These are phyloP conservation scores for Gadus macrocephalus DNA, from an alignment of 2,113 vertebrate genomes.

Conservation along the genomic window DNA sequence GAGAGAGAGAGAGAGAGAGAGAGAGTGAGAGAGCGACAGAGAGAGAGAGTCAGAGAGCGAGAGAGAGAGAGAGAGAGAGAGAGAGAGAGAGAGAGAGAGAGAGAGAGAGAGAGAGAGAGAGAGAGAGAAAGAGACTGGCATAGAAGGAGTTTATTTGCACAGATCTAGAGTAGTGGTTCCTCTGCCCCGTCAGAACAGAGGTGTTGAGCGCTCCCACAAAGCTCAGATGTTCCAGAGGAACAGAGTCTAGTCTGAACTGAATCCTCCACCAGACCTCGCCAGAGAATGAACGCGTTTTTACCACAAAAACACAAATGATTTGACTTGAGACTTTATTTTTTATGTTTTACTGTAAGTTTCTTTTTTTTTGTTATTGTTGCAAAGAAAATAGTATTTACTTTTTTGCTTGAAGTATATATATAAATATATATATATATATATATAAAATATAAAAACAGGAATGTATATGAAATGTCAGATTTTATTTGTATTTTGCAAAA, in stretches of 20 bases:
- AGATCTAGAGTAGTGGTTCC: conserved; percentile 69
- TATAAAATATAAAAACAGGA: conserved; percentile 88
- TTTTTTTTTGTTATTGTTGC: conserved; percentile 68
- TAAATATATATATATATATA: conserved; percentile 71
- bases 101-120: background rate
- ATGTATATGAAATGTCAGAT: conserved; percentile 96
- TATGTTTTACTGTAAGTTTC: conserved; percentile 90
- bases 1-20: too few species aligned
- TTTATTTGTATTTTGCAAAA: conserved; percentile 91
- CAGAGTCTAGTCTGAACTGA: conserved; percentile 85
- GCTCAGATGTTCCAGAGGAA: conserved; percentile 79
- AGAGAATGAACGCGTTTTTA: conserved; percentile 70
- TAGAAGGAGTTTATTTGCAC: conserved; percentile 82
- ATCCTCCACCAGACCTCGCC: conserved; percentile 73
- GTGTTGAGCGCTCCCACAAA: conserved; percentile 65
- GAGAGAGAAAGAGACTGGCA: conserved; percentile 55
- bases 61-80: conserved; percentile 17
- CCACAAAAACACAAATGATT: conserved; percentile 73
- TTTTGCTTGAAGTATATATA: conserved; percentile 84
- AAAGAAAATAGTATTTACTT: conserved; percentile 95
- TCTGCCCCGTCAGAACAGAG: conserved; percentile 76
- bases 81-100: conserved; percentile 1
- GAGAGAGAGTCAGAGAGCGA: too few species aligned
- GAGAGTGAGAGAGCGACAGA: too few species aligned
- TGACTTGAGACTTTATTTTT: conserved; percentile 85